These are phyloP conservation scores for Venusia cambrica DNA, from an alignment of 2,888 invertebrate genomes.

Conservation along the genomic window DNA sequence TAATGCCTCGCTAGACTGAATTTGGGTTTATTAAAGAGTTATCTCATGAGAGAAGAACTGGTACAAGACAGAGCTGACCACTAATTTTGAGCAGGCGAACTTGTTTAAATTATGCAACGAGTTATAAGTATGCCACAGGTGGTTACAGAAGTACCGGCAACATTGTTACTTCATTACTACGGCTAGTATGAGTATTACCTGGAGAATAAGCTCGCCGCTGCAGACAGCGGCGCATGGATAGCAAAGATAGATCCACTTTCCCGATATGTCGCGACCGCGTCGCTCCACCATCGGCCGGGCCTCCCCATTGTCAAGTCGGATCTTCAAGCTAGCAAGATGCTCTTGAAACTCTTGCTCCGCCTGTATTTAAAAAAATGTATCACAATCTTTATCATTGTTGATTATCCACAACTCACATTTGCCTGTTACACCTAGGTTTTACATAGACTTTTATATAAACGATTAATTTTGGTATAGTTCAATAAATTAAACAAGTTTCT, in stretches of 20 bases:
- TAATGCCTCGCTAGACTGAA: too few species aligned
- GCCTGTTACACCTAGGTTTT: slow-evolving; percentile 2
- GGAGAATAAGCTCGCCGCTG: slow-evolving; percentile 65
- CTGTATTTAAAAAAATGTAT: slow-evolving; percentile 39
- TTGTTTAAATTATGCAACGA: too few species aligned
- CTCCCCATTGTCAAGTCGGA: slow-evolving; percentile 67
- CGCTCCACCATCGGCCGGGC: slow-evolving; percentile 70
- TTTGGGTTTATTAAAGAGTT: too few species aligned
- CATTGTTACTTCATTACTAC: too few species aligned
- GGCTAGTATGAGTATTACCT: too few species aligned
- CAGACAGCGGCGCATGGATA: slow-evolving; percentile 76
- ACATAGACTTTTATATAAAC: too few species aligned
- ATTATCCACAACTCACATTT: neutral
- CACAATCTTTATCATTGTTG: slow-evolving; percentile 2
- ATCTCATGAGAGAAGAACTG: too few species aligned
- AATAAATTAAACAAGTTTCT: slow-evolving; percentile 15
- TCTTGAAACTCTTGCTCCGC: slow-evolving; percentile 70
- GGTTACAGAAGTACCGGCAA: too few species aligned
- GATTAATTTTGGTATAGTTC: slow-evolving; percentile 16
- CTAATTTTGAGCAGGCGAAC: too few species aligned
- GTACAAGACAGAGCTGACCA: too few species aligned
- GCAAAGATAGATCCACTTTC: slow-evolving; percentile 74
- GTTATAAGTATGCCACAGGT: too few species aligned
- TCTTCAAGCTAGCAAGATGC: slow-evolving; percentile 68
- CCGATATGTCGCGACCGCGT: slow-evolving; percentile 61